These are phyloP conservation scores for Drosophila crucigera DNA, from an alignment of 2,888 invertebrate species.

Conservation along the genomic window DNA sequence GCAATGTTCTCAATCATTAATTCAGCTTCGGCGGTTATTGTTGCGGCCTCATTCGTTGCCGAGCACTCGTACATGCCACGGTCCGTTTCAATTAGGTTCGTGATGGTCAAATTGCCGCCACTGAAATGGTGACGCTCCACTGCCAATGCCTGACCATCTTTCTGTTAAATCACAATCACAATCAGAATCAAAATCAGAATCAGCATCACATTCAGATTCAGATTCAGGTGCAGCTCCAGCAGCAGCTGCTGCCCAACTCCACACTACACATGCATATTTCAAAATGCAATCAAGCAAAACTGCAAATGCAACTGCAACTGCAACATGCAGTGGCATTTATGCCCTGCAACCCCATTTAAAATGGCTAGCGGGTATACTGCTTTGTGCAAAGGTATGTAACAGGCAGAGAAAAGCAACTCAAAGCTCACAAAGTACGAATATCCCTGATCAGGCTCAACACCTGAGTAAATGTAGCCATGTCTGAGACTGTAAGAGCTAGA, in stretches of 20 bases:
- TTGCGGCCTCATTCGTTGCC: conserved; percentile 94
- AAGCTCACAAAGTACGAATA: background rate
- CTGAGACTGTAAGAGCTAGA: background rate
- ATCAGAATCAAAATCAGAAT: conserved; percentile 2
- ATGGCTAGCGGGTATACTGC: background rate
- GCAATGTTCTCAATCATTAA: conserved; percentile 93
- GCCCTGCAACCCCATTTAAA: background rate
- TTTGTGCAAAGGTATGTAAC: background rate
- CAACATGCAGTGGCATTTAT: background rate
- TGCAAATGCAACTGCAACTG: conserved; percentile 17
- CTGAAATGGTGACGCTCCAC: conserved; percentile 89
- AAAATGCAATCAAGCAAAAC: conserved; percentile 71
- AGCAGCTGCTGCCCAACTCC: conserved; percentile 2
- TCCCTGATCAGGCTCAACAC: background rate
- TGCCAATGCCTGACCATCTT: conserved; percentile 91
- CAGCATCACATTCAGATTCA: conserved; percentile 10
- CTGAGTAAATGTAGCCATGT: background rate
- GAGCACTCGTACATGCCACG: conserved; percentile 94
- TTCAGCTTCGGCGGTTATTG: conserved; percentile 92
- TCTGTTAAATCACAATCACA: conserved; percentile 86
- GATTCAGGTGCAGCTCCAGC: conserved; percentile 1
- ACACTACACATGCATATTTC: conserved; percentile 61
- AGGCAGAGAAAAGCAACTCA: background rate
- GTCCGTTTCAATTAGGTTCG: conserved; percentile 92
- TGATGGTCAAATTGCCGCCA: conserved; percentile 93